Conservation (phyloP, 2,797 vertebrate species). For the Sylvia borin region DNA sequence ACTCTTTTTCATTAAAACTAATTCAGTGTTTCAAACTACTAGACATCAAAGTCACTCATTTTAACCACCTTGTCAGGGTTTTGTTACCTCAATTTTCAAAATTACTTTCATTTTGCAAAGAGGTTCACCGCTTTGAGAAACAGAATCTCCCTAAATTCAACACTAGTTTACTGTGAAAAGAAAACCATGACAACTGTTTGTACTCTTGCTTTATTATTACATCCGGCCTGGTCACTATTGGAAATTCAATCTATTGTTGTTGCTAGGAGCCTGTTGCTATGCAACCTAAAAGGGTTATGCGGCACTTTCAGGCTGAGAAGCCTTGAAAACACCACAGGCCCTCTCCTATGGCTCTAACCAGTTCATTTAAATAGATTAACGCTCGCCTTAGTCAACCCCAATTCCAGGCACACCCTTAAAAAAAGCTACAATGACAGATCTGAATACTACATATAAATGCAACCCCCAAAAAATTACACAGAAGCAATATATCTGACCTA, state of each 20-base stretch:
- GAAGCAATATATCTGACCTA: constrained; percentile 35
- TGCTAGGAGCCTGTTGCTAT: constrained; percentile 81
- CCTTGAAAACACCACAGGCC: constrained; percentile 76
- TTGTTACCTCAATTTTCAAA: constrained; percentile 32
- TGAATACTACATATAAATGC: constrained; percentile 49
- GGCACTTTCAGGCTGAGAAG: constrained; percentile 73
- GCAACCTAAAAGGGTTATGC: constrained; percentile 81
- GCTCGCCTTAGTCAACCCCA: constrained; percentile 58
- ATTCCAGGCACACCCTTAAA: constrained; percentile 58
- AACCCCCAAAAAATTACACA: constrained; percentile 33
- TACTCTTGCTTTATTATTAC: constrained; percentile 80
- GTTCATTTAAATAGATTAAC: constrained; percentile 72
- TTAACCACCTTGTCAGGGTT: constrained; percentile 5
- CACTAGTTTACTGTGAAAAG: constrained; percentile 71
- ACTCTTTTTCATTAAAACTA: background rate
- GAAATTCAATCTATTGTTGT: constrained; percentile 82
- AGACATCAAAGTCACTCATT: background rate
- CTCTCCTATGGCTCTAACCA: constrained; percentile 61
- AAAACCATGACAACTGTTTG: constrained; percentile 81
- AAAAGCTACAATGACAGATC: constrained; percentile 56
- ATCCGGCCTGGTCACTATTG: constrained; percentile 80
- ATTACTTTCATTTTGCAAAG: constrained; percentile 50
- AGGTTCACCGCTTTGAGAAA: constrained; percentile 34
- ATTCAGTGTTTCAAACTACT: constrained; percentile 7
- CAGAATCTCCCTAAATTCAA: constrained; percentile 62